Conservation (phyloP, 1,140 invertebrate genomes). For the Drosophila bocqueti region DNA sequence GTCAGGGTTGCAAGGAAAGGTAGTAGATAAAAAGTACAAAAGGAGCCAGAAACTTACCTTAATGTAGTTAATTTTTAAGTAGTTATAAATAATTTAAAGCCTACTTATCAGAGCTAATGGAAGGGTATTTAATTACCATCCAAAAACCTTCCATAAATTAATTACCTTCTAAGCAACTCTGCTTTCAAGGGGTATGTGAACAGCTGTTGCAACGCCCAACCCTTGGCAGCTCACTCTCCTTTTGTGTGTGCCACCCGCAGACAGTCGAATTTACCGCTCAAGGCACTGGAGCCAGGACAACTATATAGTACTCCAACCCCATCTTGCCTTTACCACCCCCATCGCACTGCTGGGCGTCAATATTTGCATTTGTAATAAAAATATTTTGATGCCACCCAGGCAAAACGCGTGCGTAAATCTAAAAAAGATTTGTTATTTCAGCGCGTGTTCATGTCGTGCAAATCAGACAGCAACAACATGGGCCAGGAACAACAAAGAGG, state of each 20-base stretch:
- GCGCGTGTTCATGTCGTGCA: constrained; percentile 61
- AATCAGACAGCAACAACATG: constrained; percentile 45
- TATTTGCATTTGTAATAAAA: constrained; percentile 84
- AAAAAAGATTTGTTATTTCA: constrained; percentile 80
- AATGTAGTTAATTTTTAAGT: neutral
- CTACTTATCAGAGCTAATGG: neutral
- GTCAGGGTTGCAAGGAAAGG: constrained; percentile 53
- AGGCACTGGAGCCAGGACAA: constrained; percentile 35
- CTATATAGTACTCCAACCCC: constrained; percentile 21
- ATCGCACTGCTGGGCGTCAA: constrained; percentile 58
- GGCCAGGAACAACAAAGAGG: constrained; percentile 36
- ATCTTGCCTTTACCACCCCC: neutral
- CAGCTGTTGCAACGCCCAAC: constrained; percentile 17
- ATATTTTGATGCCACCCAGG: constrained; percentile 75
- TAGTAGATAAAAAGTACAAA: constrained; percentile 3
- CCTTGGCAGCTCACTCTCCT: neutral
- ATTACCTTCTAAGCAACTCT: constrained; percentile 25
- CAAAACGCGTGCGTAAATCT: constrained; percentile 77
- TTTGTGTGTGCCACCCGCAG: neutral
- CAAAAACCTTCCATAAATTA: neutral
- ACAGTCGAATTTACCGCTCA: constrained; percentile 45
- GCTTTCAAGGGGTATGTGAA: neutral
- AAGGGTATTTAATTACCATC: accelerated
- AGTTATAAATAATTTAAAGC: neutral
- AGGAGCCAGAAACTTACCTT: neutral